These are phyloP conservation scores for Chaetorhynchus papuensis DNA, from an alignment of 2,113 vertebrate species.

Conservation along the genomic window DNA sequence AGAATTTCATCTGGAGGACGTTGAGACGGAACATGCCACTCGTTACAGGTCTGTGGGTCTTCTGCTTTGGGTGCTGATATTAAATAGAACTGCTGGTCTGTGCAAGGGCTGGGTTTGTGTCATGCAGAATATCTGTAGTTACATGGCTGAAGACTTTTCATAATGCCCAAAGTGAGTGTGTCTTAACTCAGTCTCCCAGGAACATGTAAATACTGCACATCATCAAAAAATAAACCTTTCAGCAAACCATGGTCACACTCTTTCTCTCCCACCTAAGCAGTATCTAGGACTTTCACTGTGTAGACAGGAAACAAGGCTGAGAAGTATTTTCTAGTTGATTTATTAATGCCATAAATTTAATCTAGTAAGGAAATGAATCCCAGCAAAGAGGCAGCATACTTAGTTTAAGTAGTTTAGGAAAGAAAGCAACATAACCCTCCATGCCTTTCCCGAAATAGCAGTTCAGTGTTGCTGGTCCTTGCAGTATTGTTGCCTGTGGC, in stretches of 20 bases:
- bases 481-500: neutral
- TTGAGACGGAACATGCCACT: constrained; percentile 81
- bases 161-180: neutral
- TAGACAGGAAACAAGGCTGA: neutral
- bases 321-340: neutral
- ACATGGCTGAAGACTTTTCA: neutral
- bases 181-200: neutral
- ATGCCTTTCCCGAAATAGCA: neutral
- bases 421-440: neutral
- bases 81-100: neutral
- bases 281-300: neutral
- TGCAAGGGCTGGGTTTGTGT: neutral
- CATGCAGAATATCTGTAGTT: neutral
- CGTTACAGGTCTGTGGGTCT: constrained; percentile 84
- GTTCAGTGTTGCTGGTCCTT: neutral
- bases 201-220: neutral
- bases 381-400: neutral
- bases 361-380: neutral
- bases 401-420: neutral
- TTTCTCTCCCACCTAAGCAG: neutral
- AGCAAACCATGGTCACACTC: neutral
- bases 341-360: neutral
- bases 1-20: constrained; percentile 92
- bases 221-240: neutral
- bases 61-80: neutral